Base-by-base conservation (phyloP, 2,113 vertebrate species). In the Oryzias curvinotus region DNA sequence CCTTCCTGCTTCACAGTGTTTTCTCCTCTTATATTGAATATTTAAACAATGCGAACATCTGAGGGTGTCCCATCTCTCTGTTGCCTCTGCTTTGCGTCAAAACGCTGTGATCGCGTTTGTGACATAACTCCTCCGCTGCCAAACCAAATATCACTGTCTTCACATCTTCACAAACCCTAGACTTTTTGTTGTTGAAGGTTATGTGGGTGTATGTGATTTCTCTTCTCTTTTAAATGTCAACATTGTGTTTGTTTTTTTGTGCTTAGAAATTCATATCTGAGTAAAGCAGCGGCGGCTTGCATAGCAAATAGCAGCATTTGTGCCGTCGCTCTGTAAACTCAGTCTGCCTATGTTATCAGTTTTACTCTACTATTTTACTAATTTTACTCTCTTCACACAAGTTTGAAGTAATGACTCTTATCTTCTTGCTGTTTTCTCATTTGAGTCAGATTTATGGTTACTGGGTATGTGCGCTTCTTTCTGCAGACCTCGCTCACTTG, bases 11-110 rank as follows among this genome's bases (percentile, higher is more conserved):
- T 65, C 48, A 45, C 50, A 47, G 71, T 63, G 56, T 80, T 80
- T 75, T 62, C 43, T 23, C 59, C 52, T 62, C 25, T 73, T 77
- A 84, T 80, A 59, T 57, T 83, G 61, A 86, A 86, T 88, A 80
- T 89, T 87, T 88, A 68, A 89, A 84, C 71, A 77, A 71, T 61
- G 68, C 18, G 70, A 78, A 75, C 73, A 69, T 82, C 75, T 64
- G 62, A 63, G 66, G 52, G 18, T 19, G 52, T 68, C 68, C 75
- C 52, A 14, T 65, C 65, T 50, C 49, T 62, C 42, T 71, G 51
- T 75, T 78, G 73, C 70, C 73, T 48, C 15, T 49, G 56, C 56
- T 61, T 65, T 75, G 48, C 52, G 47, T 70, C 73, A 41, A 48
- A 75, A 62, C 73, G 57, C 75, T 77, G 52, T 68, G 73, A 85